These are phyloP conservation scores for Urosaurus nigricauda DNA, from an alignment of 2,797 vertebrate species.

Conservation along the genomic window DNA sequence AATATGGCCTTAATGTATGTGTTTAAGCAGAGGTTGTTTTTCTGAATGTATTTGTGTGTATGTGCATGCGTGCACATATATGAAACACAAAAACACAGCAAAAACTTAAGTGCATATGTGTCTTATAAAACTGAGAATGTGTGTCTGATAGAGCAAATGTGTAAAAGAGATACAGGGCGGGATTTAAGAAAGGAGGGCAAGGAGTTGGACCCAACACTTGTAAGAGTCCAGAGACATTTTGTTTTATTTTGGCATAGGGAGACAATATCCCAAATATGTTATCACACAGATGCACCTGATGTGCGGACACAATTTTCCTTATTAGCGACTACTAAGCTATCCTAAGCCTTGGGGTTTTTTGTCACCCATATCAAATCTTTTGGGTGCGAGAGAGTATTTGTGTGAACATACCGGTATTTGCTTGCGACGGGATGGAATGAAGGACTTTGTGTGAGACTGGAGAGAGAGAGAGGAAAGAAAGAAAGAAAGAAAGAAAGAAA, in stretches of 20 bases:
- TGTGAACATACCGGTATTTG: no score
- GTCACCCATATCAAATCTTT: not conserved
- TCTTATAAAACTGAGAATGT: not conserved
- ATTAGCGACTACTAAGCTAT: no score
- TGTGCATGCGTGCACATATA: not conserved
- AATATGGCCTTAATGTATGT: not conserved
- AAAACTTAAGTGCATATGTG: not conserved
- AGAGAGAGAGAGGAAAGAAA: no score
- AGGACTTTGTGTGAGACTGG: no score
- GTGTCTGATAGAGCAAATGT: not conserved
- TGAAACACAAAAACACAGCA: not conserved
- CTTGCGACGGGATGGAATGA: no score
- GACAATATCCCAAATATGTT: not conserved
- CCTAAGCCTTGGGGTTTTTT: no score
- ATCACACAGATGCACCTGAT: not conserved
- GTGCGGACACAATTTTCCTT: not conserved
- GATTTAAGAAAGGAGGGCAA: not conserved
- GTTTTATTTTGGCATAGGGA: no score
- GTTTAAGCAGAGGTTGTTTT: not conserved
- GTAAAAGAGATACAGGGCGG: not conserved
- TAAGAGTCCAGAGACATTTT: not conserved
- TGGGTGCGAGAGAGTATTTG: no score
- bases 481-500: no score
- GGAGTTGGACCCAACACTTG: no score
- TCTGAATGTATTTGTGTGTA: not conserved